Evolutionary conservation across 2,888 invertebrate genomes (phyloP), one percentile per base, ranked within the genome.

Genomic region (Trisateles emortualis): DNA sequence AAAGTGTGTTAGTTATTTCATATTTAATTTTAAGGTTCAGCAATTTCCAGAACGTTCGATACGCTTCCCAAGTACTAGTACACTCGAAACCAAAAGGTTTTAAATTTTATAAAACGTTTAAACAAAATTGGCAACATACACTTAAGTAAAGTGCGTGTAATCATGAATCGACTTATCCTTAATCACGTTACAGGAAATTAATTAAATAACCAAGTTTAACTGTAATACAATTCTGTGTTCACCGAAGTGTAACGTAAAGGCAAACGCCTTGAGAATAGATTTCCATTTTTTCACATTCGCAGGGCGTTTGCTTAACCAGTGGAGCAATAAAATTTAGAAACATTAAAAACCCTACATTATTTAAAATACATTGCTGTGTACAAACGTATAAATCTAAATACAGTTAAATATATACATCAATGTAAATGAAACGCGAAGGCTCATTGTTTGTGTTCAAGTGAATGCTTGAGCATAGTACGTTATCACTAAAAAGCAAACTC

Each of bases 181-280:
- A 59, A 68, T 46, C 59, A 64, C 46, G 65, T 75, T 72, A 79
- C 73, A 83, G 81, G 81, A 88, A 88, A 85, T 83, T 81, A 77
- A 65, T 70, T 69, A 82, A 78, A 83, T 86, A 81, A 86, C 83
- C 72, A 66, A 59, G 64, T 80, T 74, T 82, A 87, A 85, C 83
- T 81, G 79, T 82, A 78, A 72, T 71, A 68, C 62, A 81, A 83
- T 86, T 86, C 84, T 82, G 69, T 78, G 82, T 68, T 77, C 78
- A 83, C 78, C 73, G 72, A 80, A 59, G 76, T 84, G 81, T 82
- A 84, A 84, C 84, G 73, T 63, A 76, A 77, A 75, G 76, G 68
- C 75, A 70, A 72, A 78, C 68, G 79, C 91, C 91, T 91, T 91
- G 90, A 86, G 84, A 87, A 82, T 73, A 52, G 67, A 81, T 86